Percentiles rank a stretch among this genome's conserved stretches.
Conservation (phyloP, 53 echinoderm and acorn worm genomes). For the Holothuria scabra region DNA sequence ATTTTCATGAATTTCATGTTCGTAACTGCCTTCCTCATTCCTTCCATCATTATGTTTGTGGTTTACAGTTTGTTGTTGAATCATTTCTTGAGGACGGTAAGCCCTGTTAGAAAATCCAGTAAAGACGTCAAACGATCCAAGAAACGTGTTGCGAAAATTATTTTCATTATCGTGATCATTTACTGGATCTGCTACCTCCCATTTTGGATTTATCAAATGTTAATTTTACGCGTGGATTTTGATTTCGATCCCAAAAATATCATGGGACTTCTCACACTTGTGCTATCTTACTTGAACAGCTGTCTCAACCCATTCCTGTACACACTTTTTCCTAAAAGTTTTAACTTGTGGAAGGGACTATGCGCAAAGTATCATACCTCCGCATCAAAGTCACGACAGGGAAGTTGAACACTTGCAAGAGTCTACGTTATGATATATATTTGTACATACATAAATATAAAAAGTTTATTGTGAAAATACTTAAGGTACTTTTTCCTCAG, state of each 20-base stretch:
- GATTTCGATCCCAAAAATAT: constrained; percentile 49
- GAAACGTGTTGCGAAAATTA: constrained; percentile 63
- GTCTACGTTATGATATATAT: no score
- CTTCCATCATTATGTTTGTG: constrained; percentile 59
- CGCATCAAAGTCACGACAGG: constrained; percentile 18
- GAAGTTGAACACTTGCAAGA: not conserved
- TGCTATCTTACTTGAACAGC: constrained; percentile 73
- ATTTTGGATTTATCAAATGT: constrained; percentile 67
- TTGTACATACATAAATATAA: no score
- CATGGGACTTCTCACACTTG: constrained; percentile 51
- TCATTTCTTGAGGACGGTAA: constrained; percentile 65
- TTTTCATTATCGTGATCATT: constrained; percentile 67
- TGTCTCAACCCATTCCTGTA: constrained; percentile 78
- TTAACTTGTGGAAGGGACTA: constrained; percentile 58
- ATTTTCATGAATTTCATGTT: constrained; percentile 58
- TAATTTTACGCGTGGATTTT: constrained; percentile 24
- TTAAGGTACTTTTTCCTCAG: no score
- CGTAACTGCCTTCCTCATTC: constrained; percentile 61
- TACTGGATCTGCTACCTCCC: constrained; percentile 76
- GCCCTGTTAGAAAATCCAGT: constrained; percentile 43
- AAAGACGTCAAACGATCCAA: constrained; percentile 59
- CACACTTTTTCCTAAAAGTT: constrained; percentile 66
- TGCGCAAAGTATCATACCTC: not conserved
- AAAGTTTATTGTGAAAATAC: no score
- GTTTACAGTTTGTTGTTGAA: constrained; percentile 58